Conservation (phyloP, 2,888 invertebrate species). For the Brachycybe producta region DNA sequence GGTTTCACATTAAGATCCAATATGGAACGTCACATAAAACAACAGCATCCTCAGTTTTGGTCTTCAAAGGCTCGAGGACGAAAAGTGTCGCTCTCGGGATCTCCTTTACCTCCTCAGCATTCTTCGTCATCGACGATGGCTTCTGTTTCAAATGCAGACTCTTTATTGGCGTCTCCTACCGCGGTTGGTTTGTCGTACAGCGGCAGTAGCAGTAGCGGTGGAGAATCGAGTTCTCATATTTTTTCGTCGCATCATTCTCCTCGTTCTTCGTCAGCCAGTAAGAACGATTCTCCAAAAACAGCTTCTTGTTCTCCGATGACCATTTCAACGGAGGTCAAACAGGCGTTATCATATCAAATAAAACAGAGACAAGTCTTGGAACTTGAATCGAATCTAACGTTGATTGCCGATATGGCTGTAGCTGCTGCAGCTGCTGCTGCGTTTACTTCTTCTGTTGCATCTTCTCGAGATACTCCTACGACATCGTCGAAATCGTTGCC, state of each 20-base stretch:
- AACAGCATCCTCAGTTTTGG: slow-evolving; percentile 84
- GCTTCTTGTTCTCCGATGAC: too few species aligned
- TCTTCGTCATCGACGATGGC: too few species aligned
- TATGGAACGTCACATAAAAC: slow-evolving; percentile 88
- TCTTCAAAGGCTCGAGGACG: slow-evolving; percentile 52
- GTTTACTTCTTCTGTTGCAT: background rate
- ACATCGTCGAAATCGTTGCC: background rate
- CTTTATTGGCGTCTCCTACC: too few species aligned
- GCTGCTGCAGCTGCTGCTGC: background rate
- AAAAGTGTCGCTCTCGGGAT: too few species aligned
- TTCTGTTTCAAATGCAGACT: too few species aligned
- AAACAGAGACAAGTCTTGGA: slow-evolving; percentile 16
- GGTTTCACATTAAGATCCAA: slow-evolving; percentile 77
- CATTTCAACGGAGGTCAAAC: slow-evolving; percentile 20
- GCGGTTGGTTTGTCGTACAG: too few species aligned
- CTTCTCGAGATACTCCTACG: background rate
- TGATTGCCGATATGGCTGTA: background rate
- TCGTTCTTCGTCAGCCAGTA: background rate
- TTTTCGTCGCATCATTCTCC: background rate
- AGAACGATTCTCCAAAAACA: background rate
- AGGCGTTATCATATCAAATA: slow-evolving; percentile 21
- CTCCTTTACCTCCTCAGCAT: background rate
- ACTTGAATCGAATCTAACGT: background rate
- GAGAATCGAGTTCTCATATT: background rate
- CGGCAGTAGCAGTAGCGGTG: background rate